Percentiles rank a stretch among this genome's conserved stretches.
Evolutionary conservation across 2,113 vertebrate species (phyloP).

Genomic region (Okapia johnstoni): DNA sequence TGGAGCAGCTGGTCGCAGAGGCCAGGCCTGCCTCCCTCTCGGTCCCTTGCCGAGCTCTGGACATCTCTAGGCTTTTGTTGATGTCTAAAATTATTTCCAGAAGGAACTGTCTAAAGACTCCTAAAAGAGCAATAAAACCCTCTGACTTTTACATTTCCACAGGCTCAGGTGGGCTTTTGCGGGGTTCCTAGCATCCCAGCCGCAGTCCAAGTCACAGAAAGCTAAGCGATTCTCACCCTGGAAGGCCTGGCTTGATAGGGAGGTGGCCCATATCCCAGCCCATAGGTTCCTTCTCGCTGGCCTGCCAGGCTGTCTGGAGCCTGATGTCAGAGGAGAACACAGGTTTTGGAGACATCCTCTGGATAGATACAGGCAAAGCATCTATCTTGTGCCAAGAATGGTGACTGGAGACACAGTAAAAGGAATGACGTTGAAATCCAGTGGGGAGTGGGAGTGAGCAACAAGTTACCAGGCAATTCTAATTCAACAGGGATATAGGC

Average conservation of each 20-base stretch:
- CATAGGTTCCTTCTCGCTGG: neutral
- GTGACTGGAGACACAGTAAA: neutral
- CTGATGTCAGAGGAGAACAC: rapidly evolving
- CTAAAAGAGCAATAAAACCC: neutral
- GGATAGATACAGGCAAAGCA: neutral
- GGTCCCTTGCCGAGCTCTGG: neutral
- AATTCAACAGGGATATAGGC: neutral
- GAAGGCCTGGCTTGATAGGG: neutral
- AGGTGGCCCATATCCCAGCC: neutral
- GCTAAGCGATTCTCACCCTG: rapidly evolving
- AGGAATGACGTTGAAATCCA: neutral
- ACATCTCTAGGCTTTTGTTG: neutral
- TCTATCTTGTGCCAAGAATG: neutral
- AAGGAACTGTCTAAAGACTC: neutral
- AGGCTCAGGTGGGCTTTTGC: neutral
- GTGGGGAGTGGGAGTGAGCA: neutral
- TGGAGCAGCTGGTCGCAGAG: neutral
- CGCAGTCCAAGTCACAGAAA: neutral
- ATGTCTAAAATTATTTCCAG: neutral
- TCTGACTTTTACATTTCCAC: neutral
- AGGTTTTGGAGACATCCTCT: neutral
- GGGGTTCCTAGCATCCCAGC: neutral
- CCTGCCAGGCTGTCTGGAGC: neutral
- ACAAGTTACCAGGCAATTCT: neutral
- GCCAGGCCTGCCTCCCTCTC: neutral